A percentile compares a stretch with the other conserved stretches of the same genome.
Evolutionary conservation across 2,888 invertebrate genomes (phyloP).

Genomic region (Ormyrus labotus): DNA sequence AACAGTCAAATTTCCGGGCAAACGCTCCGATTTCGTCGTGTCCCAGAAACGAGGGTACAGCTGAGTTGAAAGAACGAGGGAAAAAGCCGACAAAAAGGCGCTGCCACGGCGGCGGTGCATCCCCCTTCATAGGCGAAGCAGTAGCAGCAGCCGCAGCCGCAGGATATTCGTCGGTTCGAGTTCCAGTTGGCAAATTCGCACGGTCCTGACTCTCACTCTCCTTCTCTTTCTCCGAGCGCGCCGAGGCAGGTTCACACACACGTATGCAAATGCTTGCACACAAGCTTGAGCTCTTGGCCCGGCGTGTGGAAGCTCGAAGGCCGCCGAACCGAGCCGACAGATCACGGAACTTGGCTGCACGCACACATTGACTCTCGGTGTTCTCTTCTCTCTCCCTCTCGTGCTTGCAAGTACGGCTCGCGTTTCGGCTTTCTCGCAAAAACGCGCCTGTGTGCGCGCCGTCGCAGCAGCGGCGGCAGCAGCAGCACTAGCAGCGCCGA

Average conservation of each 20-base stretch:
- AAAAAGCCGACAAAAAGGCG: slow-evolving; percentile 40
- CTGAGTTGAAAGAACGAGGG: slow-evolving; percentile 26
- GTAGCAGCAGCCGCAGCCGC: too few relatives aligned
- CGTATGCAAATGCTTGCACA: slow-evolving; percentile 22
- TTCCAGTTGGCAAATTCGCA: slow-evolving; percentile 43
- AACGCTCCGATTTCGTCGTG: neutral
- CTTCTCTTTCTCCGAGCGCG: neutral
- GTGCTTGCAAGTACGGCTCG: neutral
- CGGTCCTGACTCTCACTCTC: slow-evolving; percentile 28
- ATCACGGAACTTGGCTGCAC: slow-evolving; percentile 4
- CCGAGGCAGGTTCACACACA: slow-evolving; percentile 37
- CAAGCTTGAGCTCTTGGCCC: neutral
- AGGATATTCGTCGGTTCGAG: slow-evolving; percentile 5
- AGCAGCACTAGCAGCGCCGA: neutral
- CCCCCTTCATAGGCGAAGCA: too few relatives aligned
- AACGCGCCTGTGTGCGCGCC: neutral
- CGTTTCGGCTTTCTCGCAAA: neutral
- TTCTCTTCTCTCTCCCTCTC: slow-evolving; percentile 8
- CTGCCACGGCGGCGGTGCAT: neutral
- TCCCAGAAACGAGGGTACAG: slow-evolving; percentile 23
- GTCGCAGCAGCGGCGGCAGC: slow-evolving; percentile 1
- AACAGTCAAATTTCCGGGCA: too few relatives aligned
- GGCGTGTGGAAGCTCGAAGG: slow-evolving; percentile 1
- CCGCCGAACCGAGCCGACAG: slow-evolving; percentile 14
- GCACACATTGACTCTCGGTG: neutral